Percentiles rank a stretch among this genome's conserved stretches.
These are phyloP conservation scores for Nephrotoma flavescens DNA, from an alignment of 2,888 invertebrate genomes.

Conservation along the genomic window DNA sequence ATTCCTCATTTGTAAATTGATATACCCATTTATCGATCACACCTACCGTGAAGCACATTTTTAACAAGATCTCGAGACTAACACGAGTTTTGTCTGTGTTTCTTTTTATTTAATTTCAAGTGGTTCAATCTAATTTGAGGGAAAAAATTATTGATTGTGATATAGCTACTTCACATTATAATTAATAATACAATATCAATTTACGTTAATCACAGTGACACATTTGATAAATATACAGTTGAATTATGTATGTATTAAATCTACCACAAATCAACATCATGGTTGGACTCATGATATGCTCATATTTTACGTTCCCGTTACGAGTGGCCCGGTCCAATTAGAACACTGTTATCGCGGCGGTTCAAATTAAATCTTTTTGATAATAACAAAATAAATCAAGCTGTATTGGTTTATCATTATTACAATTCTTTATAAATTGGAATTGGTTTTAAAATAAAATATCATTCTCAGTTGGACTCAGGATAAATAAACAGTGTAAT, in stretches of 20 bases:
- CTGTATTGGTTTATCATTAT: neutral
- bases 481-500: neutral
- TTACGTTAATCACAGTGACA: neutral
- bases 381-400: too few relatives aligned
- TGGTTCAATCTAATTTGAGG: neutral
- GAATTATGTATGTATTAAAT: neutral
- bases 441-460: neutral
- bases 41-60: neutral
- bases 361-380: too few relatives aligned
- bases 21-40: neutral
- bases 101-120: neutral
- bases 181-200: neutral
- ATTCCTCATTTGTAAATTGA: neutral
- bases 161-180: too few relatives aligned
- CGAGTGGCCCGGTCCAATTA: neutral
- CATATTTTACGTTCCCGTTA: neutral
- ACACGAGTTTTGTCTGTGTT: neutral
- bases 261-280: too few relatives aligned
- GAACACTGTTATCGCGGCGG: too few relatives aligned
- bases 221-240: neutral
- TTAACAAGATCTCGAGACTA: neutral
- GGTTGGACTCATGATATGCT: too few relatives aligned
- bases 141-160: neutral
- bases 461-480: neutral
- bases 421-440: neutral